A percentile compares a stretch with the other conserved stretches of the same genome.
phyloP scores from a whole-genome alignment of 2,113 vertebrate genomes.

The Marcusenius ussheri region DNA sequence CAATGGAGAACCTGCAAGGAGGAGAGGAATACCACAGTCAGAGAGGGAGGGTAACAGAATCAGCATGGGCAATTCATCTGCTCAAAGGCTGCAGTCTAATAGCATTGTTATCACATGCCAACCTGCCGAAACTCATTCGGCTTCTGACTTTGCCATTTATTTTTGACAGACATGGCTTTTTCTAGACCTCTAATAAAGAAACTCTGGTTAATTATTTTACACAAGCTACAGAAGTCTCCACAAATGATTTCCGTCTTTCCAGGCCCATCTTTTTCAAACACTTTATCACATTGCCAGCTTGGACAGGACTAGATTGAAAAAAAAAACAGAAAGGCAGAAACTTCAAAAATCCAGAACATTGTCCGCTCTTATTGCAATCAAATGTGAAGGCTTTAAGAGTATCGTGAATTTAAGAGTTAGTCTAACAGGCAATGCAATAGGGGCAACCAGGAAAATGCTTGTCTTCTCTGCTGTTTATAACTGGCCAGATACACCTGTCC shows the following conservation, averaged over 20 bases:
- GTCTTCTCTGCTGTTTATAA: background rate
- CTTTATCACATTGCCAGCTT: background rate
- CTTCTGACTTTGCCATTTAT: background rate
- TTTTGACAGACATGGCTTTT: background rate
- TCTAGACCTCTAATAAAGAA: background rate
- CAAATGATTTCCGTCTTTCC: background rate
- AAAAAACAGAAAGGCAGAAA: background rate
- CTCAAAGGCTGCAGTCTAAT: background rate
- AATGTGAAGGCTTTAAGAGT: background rate
- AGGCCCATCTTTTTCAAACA: background rate
- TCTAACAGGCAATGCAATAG: background rate
- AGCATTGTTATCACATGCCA: background rate
- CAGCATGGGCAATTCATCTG: background rate
- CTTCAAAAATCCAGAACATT: background rate
- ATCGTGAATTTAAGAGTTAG: background rate
- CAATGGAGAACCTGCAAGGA: slow-evolving; percentile 70
- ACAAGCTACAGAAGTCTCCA: background rate
- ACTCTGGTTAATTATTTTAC: background rate
- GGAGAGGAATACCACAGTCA: slow-evolving; percentile 1
- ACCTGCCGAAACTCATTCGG: background rate
- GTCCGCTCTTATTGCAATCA: background rate
- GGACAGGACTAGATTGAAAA: background rate
- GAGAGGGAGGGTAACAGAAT: background rate
- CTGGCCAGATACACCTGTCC: background rate
- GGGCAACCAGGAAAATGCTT: background rate